Evolutionary conservation across 2,797 vertebrate genomes (phyloP).

Genomic region (Bovichtus diacanthus): DNA sequence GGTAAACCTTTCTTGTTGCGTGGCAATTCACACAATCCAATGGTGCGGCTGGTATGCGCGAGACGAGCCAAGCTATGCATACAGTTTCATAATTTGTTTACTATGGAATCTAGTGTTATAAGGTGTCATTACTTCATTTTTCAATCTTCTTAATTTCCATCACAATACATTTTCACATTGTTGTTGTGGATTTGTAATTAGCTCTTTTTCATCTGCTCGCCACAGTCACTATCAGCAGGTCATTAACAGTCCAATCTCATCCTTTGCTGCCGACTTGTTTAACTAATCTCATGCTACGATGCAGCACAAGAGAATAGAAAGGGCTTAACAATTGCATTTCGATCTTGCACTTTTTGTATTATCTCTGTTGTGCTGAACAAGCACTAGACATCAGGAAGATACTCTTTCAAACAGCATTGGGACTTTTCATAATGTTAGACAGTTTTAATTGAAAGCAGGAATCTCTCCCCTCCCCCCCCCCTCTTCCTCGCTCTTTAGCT

Average conservation of each 20-base stretch:
- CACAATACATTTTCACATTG: constrained; percentile 18
- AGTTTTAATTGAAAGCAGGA: no score
- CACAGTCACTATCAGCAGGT: constrained; percentile 40
- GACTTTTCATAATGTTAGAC: no score
- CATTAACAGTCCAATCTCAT: constrained; percentile 60
- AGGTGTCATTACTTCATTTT: constrained; percentile 31
- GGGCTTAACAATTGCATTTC: constrained; percentile 37
- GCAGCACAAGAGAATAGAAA: constrained; percentile 28
- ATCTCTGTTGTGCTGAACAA: constrained; percentile 30
- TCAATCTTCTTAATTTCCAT: constrained; percentile 20
- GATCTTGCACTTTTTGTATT: constrained; percentile 17
- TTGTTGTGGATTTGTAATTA: constrained; percentile 60
- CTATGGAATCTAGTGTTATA: constrained; percentile 8
- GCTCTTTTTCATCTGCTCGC: constrained; percentile 40
- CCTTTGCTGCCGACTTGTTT: constrained; percentile 44
- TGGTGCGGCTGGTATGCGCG: not conserved
- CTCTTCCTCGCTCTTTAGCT: no score
- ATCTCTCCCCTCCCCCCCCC: no score
- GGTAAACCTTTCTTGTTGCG: constrained; percentile 18
- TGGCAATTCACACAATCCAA: constrained; percentile 19
- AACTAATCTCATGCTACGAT: constrained; percentile 44
- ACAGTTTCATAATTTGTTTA: constrained; percentile 1
- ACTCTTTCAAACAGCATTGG: no score
- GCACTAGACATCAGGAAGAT: constrained; percentile 10
- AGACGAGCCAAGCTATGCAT: not conserved